Evolutionary conservation across 2,888 invertebrate genomes (phyloP).

Genomic region (Podabrus alpinus): DNA sequence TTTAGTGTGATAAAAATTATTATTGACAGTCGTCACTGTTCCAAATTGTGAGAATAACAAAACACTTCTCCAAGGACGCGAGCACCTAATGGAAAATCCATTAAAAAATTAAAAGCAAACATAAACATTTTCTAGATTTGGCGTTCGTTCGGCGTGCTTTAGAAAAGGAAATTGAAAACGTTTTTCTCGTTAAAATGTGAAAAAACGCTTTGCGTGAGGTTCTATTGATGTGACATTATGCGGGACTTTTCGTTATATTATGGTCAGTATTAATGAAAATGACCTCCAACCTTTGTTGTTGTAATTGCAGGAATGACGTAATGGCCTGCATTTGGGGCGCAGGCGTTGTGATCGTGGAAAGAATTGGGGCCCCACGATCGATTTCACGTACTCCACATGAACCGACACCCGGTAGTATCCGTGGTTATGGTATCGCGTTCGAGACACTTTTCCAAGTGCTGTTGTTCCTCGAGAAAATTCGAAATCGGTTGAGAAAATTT

Average conservation of each 20-base stretch:
- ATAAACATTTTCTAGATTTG: background rate
- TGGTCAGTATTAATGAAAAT: conserved; percentile 16
- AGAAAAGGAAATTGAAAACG: background rate
- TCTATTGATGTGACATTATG: background rate
- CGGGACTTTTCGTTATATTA: background rate
- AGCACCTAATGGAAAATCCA: background rate
- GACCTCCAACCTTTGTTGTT: conserved; percentile 41
- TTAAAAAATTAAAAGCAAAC: background rate
- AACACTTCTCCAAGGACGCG: background rate
- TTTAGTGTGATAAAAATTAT: background rate
- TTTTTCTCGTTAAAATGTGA: background rate
- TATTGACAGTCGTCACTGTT: background rate
- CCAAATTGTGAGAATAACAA: background rate
- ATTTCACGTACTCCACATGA: conserved; percentile 33
- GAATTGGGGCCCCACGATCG: conserved; percentile 41
- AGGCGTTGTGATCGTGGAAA: conserved; percentile 36
- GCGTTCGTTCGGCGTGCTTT: background rate
- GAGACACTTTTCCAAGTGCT: conserved; percentile 12
- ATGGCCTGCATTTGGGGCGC: conserved; percentile 39
- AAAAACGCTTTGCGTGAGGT: background rate
- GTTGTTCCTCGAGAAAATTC: background rate
- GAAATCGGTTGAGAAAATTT: background rate
- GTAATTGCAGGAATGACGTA: conserved; percentile 45
- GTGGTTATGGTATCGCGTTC: conserved; percentile 47
- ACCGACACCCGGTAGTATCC: conserved; percentile 44